These are phyloP conservation scores for Miltochrista miniata DNA, from an alignment of 2,888 invertebrate species.

Conservation along the genomic window DNA sequence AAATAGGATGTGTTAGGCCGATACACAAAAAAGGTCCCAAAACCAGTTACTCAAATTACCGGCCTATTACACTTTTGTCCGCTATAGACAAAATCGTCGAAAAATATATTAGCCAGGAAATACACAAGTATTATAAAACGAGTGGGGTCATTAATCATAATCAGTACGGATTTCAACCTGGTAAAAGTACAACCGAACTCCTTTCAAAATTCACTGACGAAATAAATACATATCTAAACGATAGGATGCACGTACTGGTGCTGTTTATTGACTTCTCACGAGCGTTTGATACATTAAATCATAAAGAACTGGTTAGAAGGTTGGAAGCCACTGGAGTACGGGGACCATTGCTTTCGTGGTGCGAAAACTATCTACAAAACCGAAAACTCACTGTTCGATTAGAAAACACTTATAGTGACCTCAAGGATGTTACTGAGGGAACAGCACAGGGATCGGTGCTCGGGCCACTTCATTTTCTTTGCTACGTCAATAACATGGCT, in stretches of 20 bases:
- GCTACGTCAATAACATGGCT: too few relatives aligned
- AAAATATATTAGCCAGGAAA: constrained; percentile 21
- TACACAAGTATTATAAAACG: constrained; percentile 13
- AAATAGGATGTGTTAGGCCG: constrained; percentile 23
- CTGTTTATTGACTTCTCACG: neutral
- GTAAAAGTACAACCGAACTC: neutral
- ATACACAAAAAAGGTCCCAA: constrained; percentile 20
- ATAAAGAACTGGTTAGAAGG: neutral
- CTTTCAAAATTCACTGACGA: neutral
- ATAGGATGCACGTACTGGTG: neutral
- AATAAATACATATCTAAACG: neutral
- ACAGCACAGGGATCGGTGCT: too few relatives aligned
- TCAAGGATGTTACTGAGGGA: too few relatives aligned
- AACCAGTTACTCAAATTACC: constrained; percentile 16
- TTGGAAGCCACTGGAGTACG: neutral
- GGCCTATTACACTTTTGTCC: constrained; percentile 26
- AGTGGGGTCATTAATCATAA: constrained; percentile 6
- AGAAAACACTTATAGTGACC: too few relatives aligned
- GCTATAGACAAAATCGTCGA: constrained; percentile 29
- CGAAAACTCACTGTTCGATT: too few relatives aligned
- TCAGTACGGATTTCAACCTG: neutral
- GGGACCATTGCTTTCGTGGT: neutral
- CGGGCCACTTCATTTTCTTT: too few relatives aligned
- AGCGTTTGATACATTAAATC: neutral
- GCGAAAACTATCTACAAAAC: too few relatives aligned